A percentile compares a stretch with the other conserved stretches of the same genome.
Evolutionary conservation across 2,888 invertebrate species (phyloP).

Genomic region (Sesamia inferens): DNA sequence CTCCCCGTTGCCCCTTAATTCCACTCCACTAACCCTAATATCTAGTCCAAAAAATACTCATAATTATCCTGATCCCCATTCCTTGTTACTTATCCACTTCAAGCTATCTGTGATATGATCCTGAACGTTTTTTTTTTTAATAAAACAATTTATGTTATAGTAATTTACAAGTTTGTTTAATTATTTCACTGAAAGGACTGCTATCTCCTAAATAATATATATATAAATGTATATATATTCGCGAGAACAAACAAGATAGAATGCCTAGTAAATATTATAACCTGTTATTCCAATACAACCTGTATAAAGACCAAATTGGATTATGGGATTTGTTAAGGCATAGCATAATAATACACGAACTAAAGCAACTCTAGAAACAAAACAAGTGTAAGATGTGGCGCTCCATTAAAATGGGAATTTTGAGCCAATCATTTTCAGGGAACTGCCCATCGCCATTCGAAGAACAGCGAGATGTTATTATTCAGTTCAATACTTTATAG

Average conservation of each 20-base stretch:
- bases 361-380: background rate
- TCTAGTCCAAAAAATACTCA: conserved; percentile 84
- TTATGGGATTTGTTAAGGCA: background rate
- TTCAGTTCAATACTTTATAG: too few species aligned
- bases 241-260: background rate
- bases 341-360: background rate
- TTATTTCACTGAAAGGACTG: background rate
- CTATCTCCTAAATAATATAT: too few species aligned
- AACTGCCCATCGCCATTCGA: conserved; percentile 2
- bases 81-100: conserved; percentile 72
- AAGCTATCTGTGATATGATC: conserved; percentile 87
- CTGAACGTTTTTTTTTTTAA: conserved; percentile 77
- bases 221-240: too few species aligned
- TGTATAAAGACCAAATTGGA: background rate
- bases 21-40: conserved; percentile 50
- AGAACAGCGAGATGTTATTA: too few species aligned
- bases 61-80: conserved; percentile 58
- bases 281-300: background rate
- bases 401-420: too few species aligned
- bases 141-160: conserved; percentile 77
- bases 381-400: background rate
- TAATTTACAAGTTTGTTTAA: conserved; percentile 67
- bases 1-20: conserved; percentile 72
- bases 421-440: too few species aligned
- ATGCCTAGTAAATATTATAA: background rate